Conservation (phyloP, 2,797 vertebrate species). For the Xyrichtys novacula region DNA sequence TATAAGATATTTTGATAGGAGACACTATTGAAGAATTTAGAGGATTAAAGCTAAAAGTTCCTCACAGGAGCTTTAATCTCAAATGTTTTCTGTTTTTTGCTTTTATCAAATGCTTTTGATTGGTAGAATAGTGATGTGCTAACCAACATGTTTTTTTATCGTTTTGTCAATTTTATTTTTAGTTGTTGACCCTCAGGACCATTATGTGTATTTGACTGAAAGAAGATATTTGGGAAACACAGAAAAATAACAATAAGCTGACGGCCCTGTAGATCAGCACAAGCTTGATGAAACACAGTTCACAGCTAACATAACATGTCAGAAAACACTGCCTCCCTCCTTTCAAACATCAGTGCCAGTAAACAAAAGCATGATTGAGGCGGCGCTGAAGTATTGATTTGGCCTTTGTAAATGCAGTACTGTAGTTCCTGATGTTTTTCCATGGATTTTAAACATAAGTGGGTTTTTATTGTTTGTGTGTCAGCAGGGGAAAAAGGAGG, state of each 20-base stretch:
- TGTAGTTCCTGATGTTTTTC: conserved; percentile 41
- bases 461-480: conserved; percentile 12
- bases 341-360: conserved; percentile 12
- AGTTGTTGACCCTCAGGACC: no score
- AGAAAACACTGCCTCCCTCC: not conserved
- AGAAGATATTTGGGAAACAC: conserved; percentile 10
- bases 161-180: no score
- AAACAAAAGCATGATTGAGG: conserved; percentile 16
- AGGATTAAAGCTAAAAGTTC: no score
- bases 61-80: no score
- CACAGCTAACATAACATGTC: conserved; percentile 1
- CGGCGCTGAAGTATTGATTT: conserved; percentile 41
- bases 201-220: conserved; percentile 10
- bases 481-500: conserved; percentile 22
- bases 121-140: no score
- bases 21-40: no score
- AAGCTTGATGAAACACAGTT: conserved; percentile 22
- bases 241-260: conserved; percentile 5
- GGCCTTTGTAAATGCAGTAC: conserved; percentile 35
- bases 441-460: conserved; percentile 24
- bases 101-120: no score
- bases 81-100: no score
- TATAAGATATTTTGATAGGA: no score
- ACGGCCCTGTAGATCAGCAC: not conserved
- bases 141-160: no score